Evolutionary conservation across 2,113 vertebrate species (phyloP), one percentile per base, ranked within the genome.

Genomic region (Cyanoderma ruficeps): DNA sequence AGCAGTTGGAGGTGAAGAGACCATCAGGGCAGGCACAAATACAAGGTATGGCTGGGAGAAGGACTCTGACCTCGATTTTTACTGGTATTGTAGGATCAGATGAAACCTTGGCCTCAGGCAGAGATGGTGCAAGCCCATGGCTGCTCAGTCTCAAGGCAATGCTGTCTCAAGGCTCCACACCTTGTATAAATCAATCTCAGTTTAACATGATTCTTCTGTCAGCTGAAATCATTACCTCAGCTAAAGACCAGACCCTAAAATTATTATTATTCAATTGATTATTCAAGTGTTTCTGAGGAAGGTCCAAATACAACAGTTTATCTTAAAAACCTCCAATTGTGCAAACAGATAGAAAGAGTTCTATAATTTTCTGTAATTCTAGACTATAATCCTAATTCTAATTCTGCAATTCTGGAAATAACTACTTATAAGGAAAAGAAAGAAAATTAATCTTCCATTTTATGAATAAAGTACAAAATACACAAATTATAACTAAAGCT

Each of bases 21-120:
- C 2, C 27, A 47, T 33, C 21, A 27, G 11, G 7, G 15, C 0
- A 2, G 33, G 8, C 69, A 84, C 13, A 56, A 70, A 83, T 0
- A 65, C 11, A 60, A 52, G 3, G 17, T 13, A 49, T 3, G 37
- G 31, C 19, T 90, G 31, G 28, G 31, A 72, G 30, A 53, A 95
- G 27, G 27, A 71, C 35, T 37, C 35, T 7, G 15, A 13, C 14
- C 27, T 79, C 57, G 20, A 0, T n/a, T 79, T 87, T 24, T 8
- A 44, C 11, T 30, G 15, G 17, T 33, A 19, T 28, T 69, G 55
- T 37, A 77, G 42, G 21, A 90, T 41, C 39, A 89, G 44, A 63
- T 33, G 28, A 85, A 93, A 60, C 18, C 7, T 11, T 60, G 57
- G 15, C 41, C 69, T 71, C 11, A 27, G 56, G 65, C 24, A 82